Percentiles rank a stretch among this genome's conserved stretches.
These are phyloP conservation scores for Standfussiana lucernea DNA, from an alignment of 2,888 invertebrate genomes.

Conservation along the genomic window DNA sequence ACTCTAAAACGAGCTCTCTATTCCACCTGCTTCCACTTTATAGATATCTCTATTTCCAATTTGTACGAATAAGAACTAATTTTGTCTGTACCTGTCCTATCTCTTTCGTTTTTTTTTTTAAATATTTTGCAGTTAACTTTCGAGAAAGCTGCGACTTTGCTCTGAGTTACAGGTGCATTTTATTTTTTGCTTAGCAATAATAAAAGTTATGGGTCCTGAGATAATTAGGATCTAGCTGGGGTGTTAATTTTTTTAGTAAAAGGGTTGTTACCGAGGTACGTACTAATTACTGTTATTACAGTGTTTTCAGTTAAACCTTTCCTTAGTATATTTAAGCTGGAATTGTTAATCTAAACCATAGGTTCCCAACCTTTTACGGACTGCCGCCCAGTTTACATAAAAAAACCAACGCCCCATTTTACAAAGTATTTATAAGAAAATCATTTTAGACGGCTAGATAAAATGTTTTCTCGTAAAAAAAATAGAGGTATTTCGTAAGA, in stretches of 20 bases:
- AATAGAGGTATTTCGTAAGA: too few species aligned
- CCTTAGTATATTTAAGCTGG: constrained; percentile 5
- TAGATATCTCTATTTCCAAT: constrained; percentile 61
- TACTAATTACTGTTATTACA: constrained; percentile 32
- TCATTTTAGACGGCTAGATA: too few species aligned
- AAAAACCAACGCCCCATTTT: too few species aligned
- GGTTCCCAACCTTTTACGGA: too few species aligned
- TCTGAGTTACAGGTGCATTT: background rate
- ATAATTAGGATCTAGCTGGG: constrained; percentile 28
- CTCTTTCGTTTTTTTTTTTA: background rate
- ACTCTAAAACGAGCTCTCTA: constrained; percentile 49
- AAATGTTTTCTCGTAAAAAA: too few species aligned
- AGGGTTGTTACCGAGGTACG: background rate
- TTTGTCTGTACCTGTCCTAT: constrained; percentile 24
- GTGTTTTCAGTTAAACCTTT: constrained; percentile 16
- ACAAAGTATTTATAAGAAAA: too few species aligned
- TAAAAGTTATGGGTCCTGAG: constrained; percentile 12
- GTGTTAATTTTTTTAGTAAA: constrained; percentile 34
- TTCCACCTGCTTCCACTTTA: constrained; percentile 63
- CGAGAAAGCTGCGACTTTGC: background rate
- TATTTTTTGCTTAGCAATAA: constrained; percentile 14
- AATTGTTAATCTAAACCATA: constrained; percentile 2
- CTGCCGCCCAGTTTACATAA: too few species aligned
- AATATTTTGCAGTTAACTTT: background rate
- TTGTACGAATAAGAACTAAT: constrained; percentile 48